phyloP scores from a whole-genome alignment of 2,888 invertebrate genomes.

The Deilephila elpenor region DNA sequence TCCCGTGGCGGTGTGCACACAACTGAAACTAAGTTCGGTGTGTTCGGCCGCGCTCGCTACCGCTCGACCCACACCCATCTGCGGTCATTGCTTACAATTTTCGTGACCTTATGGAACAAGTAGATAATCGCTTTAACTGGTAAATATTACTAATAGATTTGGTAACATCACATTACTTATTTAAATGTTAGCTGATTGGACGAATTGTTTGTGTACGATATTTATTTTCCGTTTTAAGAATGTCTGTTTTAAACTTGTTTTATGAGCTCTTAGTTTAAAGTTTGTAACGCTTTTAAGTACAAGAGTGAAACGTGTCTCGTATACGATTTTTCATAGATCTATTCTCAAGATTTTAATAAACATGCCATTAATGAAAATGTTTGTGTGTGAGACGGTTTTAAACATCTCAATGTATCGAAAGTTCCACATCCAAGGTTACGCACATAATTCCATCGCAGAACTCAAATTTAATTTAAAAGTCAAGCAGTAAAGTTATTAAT shows the following conservation, averaged over 20 bases:
- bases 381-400: neutral
- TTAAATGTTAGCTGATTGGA: neutral
- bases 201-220: neutral
- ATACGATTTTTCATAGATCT: neutral
- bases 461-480: slow-evolving; percentile 28
- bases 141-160: slow-evolving; percentile 50
- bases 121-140: slow-evolving; percentile 65
- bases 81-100: slow-evolving; percentile 72
- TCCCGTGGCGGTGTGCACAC: slow-evolving; percentile 54
- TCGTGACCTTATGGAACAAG: slow-evolving; percentile 72
- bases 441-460: slow-evolving; percentile 2
- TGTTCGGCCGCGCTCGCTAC: slow-evolving; percentile 56
- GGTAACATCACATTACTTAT: slow-evolving; percentile 33
- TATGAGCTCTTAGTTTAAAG: neutral
- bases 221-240: neutral
- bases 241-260: neutral
- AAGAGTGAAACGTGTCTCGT: neutral
- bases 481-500: slow-evolving; percentile 34
- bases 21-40: slow-evolving; percentile 62
- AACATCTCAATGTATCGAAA: neutral
- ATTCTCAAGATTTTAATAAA: neutral
- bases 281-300: neutral
- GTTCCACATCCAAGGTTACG: slow-evolving; percentile 7
- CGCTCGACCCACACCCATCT: slow-evolving; percentile 67
- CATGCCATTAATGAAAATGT: neutral